Base-by-base conservation (phyloP, 2,888 invertebrate genomes). In the Cremastinae sp. region DNA sequence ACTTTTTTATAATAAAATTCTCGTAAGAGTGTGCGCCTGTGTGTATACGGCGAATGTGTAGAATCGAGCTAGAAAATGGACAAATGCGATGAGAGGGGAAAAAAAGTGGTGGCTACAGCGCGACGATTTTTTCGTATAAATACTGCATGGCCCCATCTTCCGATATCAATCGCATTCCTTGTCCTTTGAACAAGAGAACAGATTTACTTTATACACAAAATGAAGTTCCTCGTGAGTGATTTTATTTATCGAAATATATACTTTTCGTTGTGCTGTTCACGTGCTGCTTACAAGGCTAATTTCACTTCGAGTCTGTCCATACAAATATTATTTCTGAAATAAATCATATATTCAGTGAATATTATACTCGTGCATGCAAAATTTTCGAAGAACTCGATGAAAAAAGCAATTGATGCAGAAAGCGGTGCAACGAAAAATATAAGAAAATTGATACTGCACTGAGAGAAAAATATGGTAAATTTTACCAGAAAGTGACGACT, bases 161-260 rank as follows among this genome's bases (percentile, higher is more conserved):
- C 20, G 79, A 74, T 75, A 81, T 83, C 81, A 83, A 83, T 81
- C 82, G 81, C 84, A 82, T 80, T 83, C 78, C 78, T 75, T 38
- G 71, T 54, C 62, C 70, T 75, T 77, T 74, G 74, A 59, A 41
- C 38, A 47, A 62, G 78, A 78, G 75, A 49, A 47, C 41, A 28
- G 16, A 53, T 45, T 12, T 16, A 7, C 12, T 45, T 45, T 9
- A 38, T 16, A 59, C 14, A 34, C 16, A 12, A 74, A 66, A 88
- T 88, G 88, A 88, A 88, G 80, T 87, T 85, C 82, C 66, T 88
- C 79, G 88, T 88, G 82, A 88, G 86, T 86, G 79, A 79, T 14
- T 62, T 75, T 10, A 49, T 28, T 36, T 61, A 10, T 64, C 14
- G 38, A 2, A 41, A 41, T 41, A 36, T 36, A 36, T 41, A 41